Evolutionary conservation across 2,888 invertebrate species (phyloP), one percentile per base, ranked within the genome.

Genomic region (Drepanosiphum platanoidis): DNA sequence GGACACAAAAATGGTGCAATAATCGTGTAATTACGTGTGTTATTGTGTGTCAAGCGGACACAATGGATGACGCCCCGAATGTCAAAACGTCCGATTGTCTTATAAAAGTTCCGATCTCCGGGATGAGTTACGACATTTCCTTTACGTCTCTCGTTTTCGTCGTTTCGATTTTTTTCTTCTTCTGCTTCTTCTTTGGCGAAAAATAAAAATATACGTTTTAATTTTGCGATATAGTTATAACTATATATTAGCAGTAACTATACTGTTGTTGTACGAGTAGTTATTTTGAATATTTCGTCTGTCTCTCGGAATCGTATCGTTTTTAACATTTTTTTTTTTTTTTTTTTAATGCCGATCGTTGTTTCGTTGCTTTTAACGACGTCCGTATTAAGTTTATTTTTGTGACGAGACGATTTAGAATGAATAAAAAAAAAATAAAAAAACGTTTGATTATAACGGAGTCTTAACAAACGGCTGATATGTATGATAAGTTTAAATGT

Each of bases 21-120:
- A 83, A 84, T 84, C 84, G 84, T 84, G 84, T 84, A 84, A 84
- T 84, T 84, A 84, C 77, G 68, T 84, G 52, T 72, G 52, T 75
- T 77, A 46, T 74, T 74, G 83, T 74, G 83, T 46, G 75, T 32
- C 52, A 68, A 36, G 75, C 34, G n/a, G 27, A 77, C 75, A 84
- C 84, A 77, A 84, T 77, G 68, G 84, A 77, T 58, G 68, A 84
- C 84, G 84, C 84, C 84, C 84, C 84, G 32, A 84, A 75, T 77
- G 84, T 84, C 84, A 84, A 75, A 84, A 68, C 77, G 75, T 77
- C 68, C 68, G 84, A 84, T 84, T 84, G 84, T 84, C 52, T 84
- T 30, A 52, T n/a, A n/a, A n/a, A 66, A 72, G 71, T 83, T 75
- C 52, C 46, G 75, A 75, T 83, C 68, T 80, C n/a, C 68, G 34